Evolutionary conservation across 1,140 invertebrate genomes (phyloP), one percentile per base, ranked within the genome.

Genomic region (Procambarus virginalis): DNA sequence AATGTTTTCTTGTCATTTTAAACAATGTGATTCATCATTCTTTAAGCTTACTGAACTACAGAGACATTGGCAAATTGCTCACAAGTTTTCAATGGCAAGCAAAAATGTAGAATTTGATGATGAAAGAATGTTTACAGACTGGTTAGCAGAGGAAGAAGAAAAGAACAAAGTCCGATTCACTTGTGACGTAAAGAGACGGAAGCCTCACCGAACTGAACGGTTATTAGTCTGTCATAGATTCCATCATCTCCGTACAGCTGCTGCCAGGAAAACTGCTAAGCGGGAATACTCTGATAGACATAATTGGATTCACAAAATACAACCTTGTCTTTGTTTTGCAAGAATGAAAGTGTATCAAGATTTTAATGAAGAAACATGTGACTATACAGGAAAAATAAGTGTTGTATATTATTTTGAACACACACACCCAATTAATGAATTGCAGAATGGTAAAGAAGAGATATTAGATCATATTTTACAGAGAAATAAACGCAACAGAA

Each of bases 1-100:
- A 77, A 89, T 89, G 87, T 89, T 89, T 84, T 83, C 87, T 17
- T 89, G 87, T 78, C 87, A 89, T 60, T 89, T 89, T 84, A 55
- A 84, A n/a, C 80, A 81, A 8, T 89, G 87, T 68, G 87, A 89
- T 83, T 89, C 87, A 46, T 84, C 87, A 34, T 89, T 83, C 58
- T 89, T 89, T 55, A 89, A 89, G 34, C 70, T 89, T 60, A 89
- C 87, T 48, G 87, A 89, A 34, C 73, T 89, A 60, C 87, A 89
- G 80, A 89, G 81, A 83, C 87, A 89, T 68, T 89, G 87, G 87
- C 87, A 89, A 34, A 89, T 83, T 77, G 87, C 87, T 48, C 87
- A 89, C n/a, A 89, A 89, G 64, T 89, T 76, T 77, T 64, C 81
- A 3, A 89, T 89, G 87, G 75, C 73, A 17, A 77, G 70, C 12